phyloP scores from a whole-genome alignment of 2,797 vertebrate genomes.

The Halcyon badia region DNA sequence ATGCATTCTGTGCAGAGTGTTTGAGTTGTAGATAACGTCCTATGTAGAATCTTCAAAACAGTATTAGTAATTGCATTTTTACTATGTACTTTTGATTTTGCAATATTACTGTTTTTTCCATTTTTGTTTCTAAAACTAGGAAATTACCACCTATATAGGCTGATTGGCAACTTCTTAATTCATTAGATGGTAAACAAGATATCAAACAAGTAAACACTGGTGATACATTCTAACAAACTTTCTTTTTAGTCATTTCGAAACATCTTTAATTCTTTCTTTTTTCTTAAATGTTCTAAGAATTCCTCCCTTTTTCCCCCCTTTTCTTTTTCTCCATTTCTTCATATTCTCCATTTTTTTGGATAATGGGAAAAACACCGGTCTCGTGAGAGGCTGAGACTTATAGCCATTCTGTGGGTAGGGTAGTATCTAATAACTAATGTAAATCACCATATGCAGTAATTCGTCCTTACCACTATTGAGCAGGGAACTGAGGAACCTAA shows the following conservation, averaged over 20 bases:
- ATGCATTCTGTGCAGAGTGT: slow-evolving; percentile 54
- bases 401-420: not conserved
- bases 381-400: not conserved
- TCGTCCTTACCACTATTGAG: not conserved
- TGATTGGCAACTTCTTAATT: not conserved
- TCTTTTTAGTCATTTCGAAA: not conserved
- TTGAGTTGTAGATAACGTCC: slow-evolving; percentile 45
- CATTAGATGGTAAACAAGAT: not conserved
- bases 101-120: not conserved
- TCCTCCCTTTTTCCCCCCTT: not conserved
- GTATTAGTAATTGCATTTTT: slow-evolving; percentile 52
- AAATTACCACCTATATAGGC: not conserved
- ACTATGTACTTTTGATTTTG: slow-evolving; percentile 5
- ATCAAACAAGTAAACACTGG: not conserved
- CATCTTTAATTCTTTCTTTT: not conserved
- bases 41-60: slow-evolving; percentile 29
- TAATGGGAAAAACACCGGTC: not conserved
- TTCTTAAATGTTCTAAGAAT: not conserved
- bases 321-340: not conserved
- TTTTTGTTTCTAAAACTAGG: not conserved
- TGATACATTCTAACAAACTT: not conserved
- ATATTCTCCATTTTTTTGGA: not conserved
- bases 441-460: not conserved
- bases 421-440: not conserved
- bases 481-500: not conserved